phyloP scores from a whole-genome alignment of 2,113 vertebrate species.

The Sprattus sprattus region DNA sequence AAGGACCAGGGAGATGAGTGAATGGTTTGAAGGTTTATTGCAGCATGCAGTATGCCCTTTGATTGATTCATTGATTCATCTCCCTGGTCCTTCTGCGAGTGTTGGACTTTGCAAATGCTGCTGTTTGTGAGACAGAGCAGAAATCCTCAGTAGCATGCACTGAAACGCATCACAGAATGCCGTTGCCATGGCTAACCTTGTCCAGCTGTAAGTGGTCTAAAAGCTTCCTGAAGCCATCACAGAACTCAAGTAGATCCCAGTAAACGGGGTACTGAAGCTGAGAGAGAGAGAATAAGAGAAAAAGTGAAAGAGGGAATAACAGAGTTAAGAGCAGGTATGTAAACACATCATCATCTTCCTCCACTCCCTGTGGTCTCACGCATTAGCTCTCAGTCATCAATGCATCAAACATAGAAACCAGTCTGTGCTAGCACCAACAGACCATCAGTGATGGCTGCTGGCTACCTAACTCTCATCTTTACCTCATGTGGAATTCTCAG shows the following conservation, averaged over 20 bases:
- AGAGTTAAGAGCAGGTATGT: not conserved
- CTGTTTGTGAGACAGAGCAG: no score
- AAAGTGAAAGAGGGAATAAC: not conserved
- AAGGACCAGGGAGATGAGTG: no score
- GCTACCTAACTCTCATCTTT: not conserved
- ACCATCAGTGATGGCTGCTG: no score
- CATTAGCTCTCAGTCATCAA: no score
- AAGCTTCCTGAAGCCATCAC: conserved; percentile 95
- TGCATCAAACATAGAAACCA: no score
- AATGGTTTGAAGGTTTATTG: no score
- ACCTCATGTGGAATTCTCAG: not conserved
- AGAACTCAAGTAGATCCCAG: conserved; percentile 97
- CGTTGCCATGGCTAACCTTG: conserved; percentile 77
- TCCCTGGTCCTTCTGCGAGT: no score
- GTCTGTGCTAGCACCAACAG: no score
- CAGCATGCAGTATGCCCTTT: no score
- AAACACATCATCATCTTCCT: not conserved
- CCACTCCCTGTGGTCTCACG: no score
- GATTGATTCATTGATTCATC: no score
- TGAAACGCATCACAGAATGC: not conserved
- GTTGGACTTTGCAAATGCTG: no score
- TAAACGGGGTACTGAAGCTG: conserved; percentile 95
- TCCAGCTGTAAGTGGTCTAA: conserved; percentile 94
- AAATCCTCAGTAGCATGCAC: not conserved
- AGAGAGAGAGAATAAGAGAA: not conserved